Evolutionary conservation across 2,888 invertebrate genomes (phyloP).

Genomic region (Sussaba pulchella): DNA sequence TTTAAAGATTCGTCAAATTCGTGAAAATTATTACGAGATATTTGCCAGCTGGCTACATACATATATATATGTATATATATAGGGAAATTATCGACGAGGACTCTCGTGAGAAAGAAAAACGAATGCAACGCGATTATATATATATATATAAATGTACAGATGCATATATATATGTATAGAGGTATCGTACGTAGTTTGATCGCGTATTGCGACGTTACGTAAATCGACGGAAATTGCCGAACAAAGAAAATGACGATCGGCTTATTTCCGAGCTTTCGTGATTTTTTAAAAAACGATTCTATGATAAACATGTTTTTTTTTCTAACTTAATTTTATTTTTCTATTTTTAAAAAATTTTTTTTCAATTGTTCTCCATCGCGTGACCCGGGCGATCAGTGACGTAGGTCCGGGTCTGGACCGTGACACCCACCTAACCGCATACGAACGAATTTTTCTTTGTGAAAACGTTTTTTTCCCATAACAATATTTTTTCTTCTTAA

Average conservation of each 20-base stretch:
- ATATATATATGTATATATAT: background rate
- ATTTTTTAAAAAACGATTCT: slow-evolving; percentile 25
- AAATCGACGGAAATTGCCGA: slow-evolving; percentile 54
- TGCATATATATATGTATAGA: background rate
- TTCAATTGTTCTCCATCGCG: too few relatives aligned
- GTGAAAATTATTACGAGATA: background rate
- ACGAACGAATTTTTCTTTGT: too few relatives aligned
- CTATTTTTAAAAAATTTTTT: too few relatives aligned
- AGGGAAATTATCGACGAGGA: slow-evolving; percentile 17
- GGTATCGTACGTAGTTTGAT: background rate
- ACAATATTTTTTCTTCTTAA: too few relatives aligned
- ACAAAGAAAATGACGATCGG: slow-evolving; percentile 28
- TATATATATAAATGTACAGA: background rate
- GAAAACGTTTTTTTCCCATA: too few relatives aligned
- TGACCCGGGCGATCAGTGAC: too few relatives aligned
- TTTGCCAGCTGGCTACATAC: background rate
- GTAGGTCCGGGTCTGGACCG: too few relatives aligned
- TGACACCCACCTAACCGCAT: too few relatives aligned
- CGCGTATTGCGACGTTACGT: slow-evolving; percentile 42
- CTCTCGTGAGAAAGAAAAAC: slow-evolving; percentile 8
- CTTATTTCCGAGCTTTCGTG: slow-evolving; percentile 12
- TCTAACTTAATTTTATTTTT: too few relatives aligned
- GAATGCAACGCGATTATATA: background rate
- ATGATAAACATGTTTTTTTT: too few relatives aligned
- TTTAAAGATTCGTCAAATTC: background rate